Base-by-base conservation (phyloP, 2,888 invertebrate genomes). In the Carabus problematicus region DNA sequence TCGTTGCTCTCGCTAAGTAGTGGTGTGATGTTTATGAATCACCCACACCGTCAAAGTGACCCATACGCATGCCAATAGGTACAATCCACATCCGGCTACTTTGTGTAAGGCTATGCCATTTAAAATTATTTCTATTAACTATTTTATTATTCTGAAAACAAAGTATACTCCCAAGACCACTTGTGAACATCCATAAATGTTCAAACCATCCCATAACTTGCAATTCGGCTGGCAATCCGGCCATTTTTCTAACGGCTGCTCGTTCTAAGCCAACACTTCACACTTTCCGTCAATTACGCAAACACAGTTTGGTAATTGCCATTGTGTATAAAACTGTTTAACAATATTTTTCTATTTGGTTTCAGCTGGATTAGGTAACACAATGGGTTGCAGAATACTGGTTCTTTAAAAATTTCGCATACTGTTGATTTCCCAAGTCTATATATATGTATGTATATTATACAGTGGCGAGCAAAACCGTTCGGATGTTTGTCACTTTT, bases 281-380 rank as follows among this genome's bases (percentile, higher is more conserved):
- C 16, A 16, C 9, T 47, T 47, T 4, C 49, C 9, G 9, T 47
- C 49, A 14, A 47, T 47, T 14, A 12, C 16, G 12, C 49, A 12
- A 12, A 47, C 49, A 47, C 49, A 47, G 16, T 47, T 47, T 3
- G 49, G 49, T 47, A 47, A 47, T 14, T 47, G 12, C 49, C 49
- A 47, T 64, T 70, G 71, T 72, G 16, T 71, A 39, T 75, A 61
- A 71, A 72, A 75, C 40, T 69, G n/a, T n/a, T n/a, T n/a, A n/a
- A n/a, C n/a, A n/a, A n/a, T n/a, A n/a, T n/a, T n/a, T n/a, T n/a
- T n/a, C n/a, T n/a, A n/a, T n/a, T n/a, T n/a, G n/a, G n/a, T n/a
- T n/a, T n/a, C n/a, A n/a, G n/a, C n/a, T n/a, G n/a, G n/a, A n/a
- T n/a, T n/a, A n/a, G n/a, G n/a, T n/a, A n/a, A n/a, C n/a, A n/a